Conservation (phyloP, 2,888 invertebrate species). For the Clivina fossor region DNA sequence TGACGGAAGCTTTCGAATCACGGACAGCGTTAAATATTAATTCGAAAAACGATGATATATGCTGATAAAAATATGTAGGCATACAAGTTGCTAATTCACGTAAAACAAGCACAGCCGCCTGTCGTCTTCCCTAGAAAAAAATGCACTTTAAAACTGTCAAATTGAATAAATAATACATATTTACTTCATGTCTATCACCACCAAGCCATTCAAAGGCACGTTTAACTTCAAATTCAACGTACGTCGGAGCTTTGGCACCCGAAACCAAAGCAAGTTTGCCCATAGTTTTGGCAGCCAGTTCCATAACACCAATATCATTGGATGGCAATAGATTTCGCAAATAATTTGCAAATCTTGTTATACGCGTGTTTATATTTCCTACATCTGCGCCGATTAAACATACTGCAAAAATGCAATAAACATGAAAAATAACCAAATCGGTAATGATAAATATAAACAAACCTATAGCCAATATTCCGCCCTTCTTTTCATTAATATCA, state of each 20-base stretch:
- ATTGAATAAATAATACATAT: no score
- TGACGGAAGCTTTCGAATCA: conserved; percentile 86
- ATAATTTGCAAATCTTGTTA: conserved; percentile 91
- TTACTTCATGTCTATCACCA: conserved; percentile 82
- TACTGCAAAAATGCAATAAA: no score
- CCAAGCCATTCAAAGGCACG: conserved; percentile 94
- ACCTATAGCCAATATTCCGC: conserved; percentile 93
- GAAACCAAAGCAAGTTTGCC: conserved; percentile 89
- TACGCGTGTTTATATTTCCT: conserved; percentile 86
- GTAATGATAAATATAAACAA: conserved; percentile 40
- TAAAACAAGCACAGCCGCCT: conserved; percentile 88
- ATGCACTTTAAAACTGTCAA: conserved; percentile 17
- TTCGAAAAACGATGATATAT: conserved; percentile 91
- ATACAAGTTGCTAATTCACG: conserved; percentile 93
- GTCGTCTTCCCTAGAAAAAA: conserved; percentile 68
- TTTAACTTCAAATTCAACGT: conserved; percentile 97
- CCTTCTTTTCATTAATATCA: conserved; percentile 92
- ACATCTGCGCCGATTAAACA: conserved; percentile 92
- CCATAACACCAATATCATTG: conserved; percentile 91
- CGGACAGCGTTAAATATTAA: conserved; percentile 88
- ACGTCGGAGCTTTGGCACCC: conserved; percentile 92
- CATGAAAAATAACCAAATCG: background rate
- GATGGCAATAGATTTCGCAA: conserved; percentile 87
- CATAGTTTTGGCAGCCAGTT: conserved; percentile 92
- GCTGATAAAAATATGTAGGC: conserved; percentile 96